These are phyloP conservation scores for Apis florea DNA, from an alignment of 1,140 invertebrate species.

Conservation along the genomic window DNA sequence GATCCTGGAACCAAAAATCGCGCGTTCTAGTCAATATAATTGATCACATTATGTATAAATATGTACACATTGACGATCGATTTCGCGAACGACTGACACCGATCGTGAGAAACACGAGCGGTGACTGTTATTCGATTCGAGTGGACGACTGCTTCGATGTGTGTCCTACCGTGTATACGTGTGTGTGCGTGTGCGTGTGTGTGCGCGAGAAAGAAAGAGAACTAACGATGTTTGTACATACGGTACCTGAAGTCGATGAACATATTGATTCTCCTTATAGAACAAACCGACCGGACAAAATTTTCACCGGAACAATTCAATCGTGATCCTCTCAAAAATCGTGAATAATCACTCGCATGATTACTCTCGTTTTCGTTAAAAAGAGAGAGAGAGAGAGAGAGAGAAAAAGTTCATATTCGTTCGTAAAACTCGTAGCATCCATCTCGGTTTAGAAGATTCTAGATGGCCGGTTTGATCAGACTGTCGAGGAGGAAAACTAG, in stretches of 20 bases:
- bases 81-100: slow-evolving; percentile 45
- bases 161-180: neutral
- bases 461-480: slow-evolving; percentile 45
- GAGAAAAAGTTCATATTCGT: too few relatives aligned
- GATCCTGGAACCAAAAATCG: slow-evolving; percentile 59
- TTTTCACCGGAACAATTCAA: neutral
- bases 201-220: neutral
- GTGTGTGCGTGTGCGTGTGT: neutral
- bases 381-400: neutral
- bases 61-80: slow-evolving; percentile 56
- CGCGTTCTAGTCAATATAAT: slow-evolving; percentile 62
- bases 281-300: slow-evolving; percentile 28
- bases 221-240: slow-evolving; percentile 59
- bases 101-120: neutral
- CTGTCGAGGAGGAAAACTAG: slow-evolving; percentile 30
- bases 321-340: neutral
- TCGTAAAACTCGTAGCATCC: neutral
- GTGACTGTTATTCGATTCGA: slow-evolving; percentile 10
- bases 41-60: slow-evolving; percentile 50
- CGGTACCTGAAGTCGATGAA: slow-evolving; percentile 64
- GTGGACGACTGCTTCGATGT: slow-evolving; percentile 19
- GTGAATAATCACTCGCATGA: neutral
- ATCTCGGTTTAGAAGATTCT: too few relatives aligned
- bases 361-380: neutral
- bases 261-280: slow-evolving; percentile 52